Evolutionary conservation across 2,113 vertebrate species (phyloP), one percentile per base, ranked within the genome.

Genomic region (Epinephelus cyanopodus): DNA sequence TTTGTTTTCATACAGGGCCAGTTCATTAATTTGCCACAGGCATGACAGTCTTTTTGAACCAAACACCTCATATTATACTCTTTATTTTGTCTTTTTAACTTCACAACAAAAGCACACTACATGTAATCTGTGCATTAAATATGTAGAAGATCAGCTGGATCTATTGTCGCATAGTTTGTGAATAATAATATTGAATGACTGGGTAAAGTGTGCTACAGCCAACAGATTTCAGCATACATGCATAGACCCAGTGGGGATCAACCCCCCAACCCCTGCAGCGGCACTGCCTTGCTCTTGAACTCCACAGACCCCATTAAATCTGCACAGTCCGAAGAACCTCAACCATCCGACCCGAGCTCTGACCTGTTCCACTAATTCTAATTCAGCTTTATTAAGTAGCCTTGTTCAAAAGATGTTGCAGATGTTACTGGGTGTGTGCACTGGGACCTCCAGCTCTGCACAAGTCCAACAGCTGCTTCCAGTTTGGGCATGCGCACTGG

Each of bases 381-480:
- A 60, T 15, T 47, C 17, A 21, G 29, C 18, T 15, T 21, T 3
- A 73, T 56, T 13, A 47, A 53, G 50, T 42, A 27, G 67, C 18
- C 5, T 29, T 39, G 3, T 11, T 7, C 13, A 57, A 37, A 54
- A 69, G 68, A 53, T 54, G 45, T 56, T 57, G 8, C 89, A 87
- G 85, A 85, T 87, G 84, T 90, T 82, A 19, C 18, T 71, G 78
- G 74, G 83, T 65, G 76, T 77, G 61, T 67, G 57, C 72, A 12
- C 0, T n/a, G 57, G 29, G 74, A 79, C 25, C 60, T 77, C 42
- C 29, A 45, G 29, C 27, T 6, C 37, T 62, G 57, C 47, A 39
- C 21, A 57, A 54, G 65, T 58, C 25, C n/a, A 82, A 84, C 91
- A 90, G 89, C 89, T 90, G 91, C 48, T 39, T 67, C 3, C 56